Base-by-base conservation (phyloP, 1,140 invertebrate genomes). In the Drosophila ambigua region DNA sequence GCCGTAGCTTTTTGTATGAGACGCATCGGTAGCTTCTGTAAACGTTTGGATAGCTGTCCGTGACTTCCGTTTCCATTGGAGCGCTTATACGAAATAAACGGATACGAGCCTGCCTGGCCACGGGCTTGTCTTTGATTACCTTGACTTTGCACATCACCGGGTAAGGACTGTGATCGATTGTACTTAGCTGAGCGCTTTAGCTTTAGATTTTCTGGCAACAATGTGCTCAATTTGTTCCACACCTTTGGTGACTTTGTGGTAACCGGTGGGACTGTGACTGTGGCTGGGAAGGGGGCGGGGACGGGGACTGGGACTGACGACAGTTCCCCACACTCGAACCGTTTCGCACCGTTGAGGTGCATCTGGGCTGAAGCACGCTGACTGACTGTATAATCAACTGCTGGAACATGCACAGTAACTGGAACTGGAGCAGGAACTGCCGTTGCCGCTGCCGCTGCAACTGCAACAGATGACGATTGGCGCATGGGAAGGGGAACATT, bases 101-200 rank as follows among this genome's bases (percentile, higher is more conserved):
- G 81, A 66, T 72, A 79, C 50, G 78, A 90, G 26, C 65, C 54
- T 28, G 73, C 77, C 72, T 90, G 87, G 48, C 75, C 78, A 71
- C 77, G 85, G 24, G 46, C 8, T 58, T 79, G 74, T 52, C 73
- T 73, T 49, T 85, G 64, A n/a, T 51, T 53, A 15, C 48, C 72
- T 43, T 67, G 59, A n/a, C 44, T 48, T 73, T 94, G 93, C 53
- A 93, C 92, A 64, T 95, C 93, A n/a, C 94, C 94, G 1, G 96
- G 96, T 65, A 97, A 93, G 0, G 96, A 97, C 81, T 96, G 95
- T 26, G 96, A 97, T 77, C 96, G 93, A 91, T 95, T 94, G 66
- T 96, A 93, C 91, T 96, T 96, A 6, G 94, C 94, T 4, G 74
- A 66, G 2, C 79, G 74, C 31, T 92, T 92, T 46, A 97, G 92